Percentiles rank a stretch among this genome's conserved stretches.
Conservation (phyloP, 2,113 vertebrate genomes). For the Brachionichthys hirsutus region DNA sequence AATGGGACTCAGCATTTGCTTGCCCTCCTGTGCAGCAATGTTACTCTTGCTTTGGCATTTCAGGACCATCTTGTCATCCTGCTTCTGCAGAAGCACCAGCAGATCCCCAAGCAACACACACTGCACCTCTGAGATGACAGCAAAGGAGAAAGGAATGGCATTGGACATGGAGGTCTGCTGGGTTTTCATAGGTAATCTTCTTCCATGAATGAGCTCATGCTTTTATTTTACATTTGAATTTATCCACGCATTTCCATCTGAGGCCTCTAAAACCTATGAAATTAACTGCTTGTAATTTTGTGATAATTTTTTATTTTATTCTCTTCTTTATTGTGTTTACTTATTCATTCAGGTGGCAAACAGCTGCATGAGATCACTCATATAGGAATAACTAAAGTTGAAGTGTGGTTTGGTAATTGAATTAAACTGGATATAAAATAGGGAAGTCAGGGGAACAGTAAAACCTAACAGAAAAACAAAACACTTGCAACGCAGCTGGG, state of each 20-base stretch:
- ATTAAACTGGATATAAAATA: neutral
- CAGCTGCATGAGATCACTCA: neutral
- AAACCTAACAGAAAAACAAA: neutral
- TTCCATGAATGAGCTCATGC: too few species aligned
- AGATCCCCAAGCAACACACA: conserved; percentile 86
- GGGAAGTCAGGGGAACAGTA: too few species aligned
- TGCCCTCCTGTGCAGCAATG: conserved; percentile 80
- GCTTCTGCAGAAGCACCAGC: conserved; percentile 86
- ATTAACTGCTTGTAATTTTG: too few species aligned
- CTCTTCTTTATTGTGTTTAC: neutral
- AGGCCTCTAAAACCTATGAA: neutral
- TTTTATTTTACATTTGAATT: neutral
- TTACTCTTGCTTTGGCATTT: conserved; percentile 88
- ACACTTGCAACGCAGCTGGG: too few species aligned
- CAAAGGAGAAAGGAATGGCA: neutral
- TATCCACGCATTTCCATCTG: neutral
- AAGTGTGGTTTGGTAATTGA: neutral
- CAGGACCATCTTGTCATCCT: conserved; percentile 87
- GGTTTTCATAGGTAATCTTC: too few species aligned
- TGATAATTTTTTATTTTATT: neutral
- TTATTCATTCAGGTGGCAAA: neutral
- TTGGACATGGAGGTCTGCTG: neutral
- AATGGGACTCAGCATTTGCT: conserved; percentile 89
- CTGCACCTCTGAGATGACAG: conserved; percentile 82
- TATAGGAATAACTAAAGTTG: neutral